phyloP scores from a whole-genome alignment of 2,888 invertebrate species.

The Pseudanteris insignis region DNA sequence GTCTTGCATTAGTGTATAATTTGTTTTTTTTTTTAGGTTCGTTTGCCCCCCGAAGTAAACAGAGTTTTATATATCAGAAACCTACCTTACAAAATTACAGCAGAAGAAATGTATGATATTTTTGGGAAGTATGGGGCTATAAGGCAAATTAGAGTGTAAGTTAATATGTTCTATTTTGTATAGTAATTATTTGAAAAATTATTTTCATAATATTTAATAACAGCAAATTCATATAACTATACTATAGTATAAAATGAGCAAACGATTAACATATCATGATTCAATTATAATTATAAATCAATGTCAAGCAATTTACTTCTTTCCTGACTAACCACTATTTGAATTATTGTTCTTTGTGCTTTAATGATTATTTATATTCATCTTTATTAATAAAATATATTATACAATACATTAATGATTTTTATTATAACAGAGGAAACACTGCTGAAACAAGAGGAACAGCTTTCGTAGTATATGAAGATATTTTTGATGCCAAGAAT shows the following conservation, averaged over 20 bases:
- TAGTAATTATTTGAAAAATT: no score
- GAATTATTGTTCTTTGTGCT: no score
- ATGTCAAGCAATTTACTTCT: neutral
- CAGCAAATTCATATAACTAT: no score
- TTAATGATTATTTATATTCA: no score
- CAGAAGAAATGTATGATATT: conserved; percentile 99
- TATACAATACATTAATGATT: no score
- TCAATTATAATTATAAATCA: conserved; percentile 10
- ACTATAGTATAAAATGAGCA: no score
- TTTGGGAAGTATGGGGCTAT: conserved; percentile 99
- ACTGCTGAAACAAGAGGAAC: conserved; percentile 98
- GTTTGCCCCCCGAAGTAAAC: conserved; percentile 98
- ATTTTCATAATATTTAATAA: no score
- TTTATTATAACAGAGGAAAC: conserved; percentile 79
- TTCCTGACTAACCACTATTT: no score
- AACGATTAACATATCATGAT: no score
- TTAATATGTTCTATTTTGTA: no score
- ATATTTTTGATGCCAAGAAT: conserved; percentile 99
- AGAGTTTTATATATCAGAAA: conserved; percentile 96
- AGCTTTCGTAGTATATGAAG: conserved; percentile 99
- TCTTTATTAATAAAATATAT: no score
- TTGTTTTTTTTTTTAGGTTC: conserved; percentile 75
- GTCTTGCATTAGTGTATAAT: no score
- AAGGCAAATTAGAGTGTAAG: conserved; percentile 96
- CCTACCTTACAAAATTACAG: conserved; percentile 98